A percentile compares a stretch with the other conserved stretches of the same genome.
Evolutionary conservation across 2,113 vertebrate genomes (phyloP).

Genomic region (Marmota flaviventris): DNA sequence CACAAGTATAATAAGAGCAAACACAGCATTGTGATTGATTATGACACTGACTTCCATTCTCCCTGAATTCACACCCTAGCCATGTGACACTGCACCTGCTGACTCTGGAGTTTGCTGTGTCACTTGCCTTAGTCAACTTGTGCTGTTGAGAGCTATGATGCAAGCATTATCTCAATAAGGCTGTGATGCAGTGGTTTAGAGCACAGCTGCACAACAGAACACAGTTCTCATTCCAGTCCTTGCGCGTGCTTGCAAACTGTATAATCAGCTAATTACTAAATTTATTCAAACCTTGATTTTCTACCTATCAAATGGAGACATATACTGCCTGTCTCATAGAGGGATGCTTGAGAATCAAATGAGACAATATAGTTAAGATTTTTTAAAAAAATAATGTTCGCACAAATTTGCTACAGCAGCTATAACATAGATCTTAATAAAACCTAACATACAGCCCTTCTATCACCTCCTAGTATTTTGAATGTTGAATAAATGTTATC

Average conservation of each 20-base stretch:
- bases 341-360: neutral
- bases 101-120: neutral
- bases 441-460: neutral
- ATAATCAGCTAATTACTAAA: neutral
- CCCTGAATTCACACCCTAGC: neutral
- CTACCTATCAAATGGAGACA: neutral
- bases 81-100: neutral
- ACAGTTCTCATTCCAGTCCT: neutral
- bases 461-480: neutral
- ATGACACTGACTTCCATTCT: neutral
- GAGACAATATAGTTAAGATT: neutral
- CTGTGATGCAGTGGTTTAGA: neutral
- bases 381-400: neutral
- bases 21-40: neutral
- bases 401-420: neutral
- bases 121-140: neutral
- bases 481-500: neutral
- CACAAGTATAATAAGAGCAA: neutral
- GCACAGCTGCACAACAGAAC: neutral
- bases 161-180: neutral
- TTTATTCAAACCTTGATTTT: neutral
- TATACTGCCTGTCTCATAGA: neutral
- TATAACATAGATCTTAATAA: neutral
- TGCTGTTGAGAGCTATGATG: neutral
- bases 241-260: neutral